Percentiles rank a stretch among this genome's conserved stretches.
phyloP scores from a whole-genome alignment of 2,888 invertebrate species.

The Drosophila sordidula region DNA sequence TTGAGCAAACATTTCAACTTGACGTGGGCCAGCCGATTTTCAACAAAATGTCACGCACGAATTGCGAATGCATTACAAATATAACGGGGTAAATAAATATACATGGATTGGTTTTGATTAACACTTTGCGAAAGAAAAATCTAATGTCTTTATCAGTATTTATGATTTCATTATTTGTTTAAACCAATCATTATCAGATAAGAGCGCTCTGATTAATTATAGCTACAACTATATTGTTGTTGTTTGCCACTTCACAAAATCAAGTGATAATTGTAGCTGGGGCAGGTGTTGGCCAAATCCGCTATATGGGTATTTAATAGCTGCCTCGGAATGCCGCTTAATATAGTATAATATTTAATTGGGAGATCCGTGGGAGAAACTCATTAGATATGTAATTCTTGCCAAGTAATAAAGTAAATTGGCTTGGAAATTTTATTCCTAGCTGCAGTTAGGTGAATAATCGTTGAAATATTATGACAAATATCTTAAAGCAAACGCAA shows the following conservation, averaged over 20 bases:
- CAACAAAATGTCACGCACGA: slow-evolving; percentile 66
- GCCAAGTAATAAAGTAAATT: slow-evolving; percentile 9
- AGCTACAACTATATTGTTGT: slow-evolving; percentile 20
- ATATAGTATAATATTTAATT: slow-evolving; percentile 7
- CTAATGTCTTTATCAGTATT: slow-evolving; percentile 20
- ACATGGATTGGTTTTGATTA: slow-evolving; percentile 11
- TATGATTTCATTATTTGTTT: slow-evolving; percentile 35
- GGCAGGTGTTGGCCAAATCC: slow-evolving; percentile 27
- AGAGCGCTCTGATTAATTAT: slow-evolving; percentile 28
- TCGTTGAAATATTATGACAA: slow-evolving; percentile 3
- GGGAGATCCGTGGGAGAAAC: slow-evolving; percentile 1
- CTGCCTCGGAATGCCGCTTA: slow-evolving; percentile 29
- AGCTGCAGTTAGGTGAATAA: slow-evolving; percentile 22
- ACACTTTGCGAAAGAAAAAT: too few relatives aligned
- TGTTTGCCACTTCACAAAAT: slow-evolving; percentile 21
- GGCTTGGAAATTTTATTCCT: background rate
- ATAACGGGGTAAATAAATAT: slow-evolving; percentile 2
- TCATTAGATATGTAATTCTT: slow-evolving; percentile 23
- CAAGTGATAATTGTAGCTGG: slow-evolving; percentile 10
- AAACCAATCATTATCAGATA: slow-evolving; percentile 33
- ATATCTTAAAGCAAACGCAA: background rate
- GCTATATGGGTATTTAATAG: background rate
- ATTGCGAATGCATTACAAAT: slow-evolving; percentile 15
- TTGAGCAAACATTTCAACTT: slow-evolving; percentile 64
- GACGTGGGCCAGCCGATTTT: slow-evolving; percentile 30